A percentile compares a stretch with the other conserved stretches of the same genome.
These are phyloP conservation scores for Pycnomerus fuliginosus DNA, from an alignment of 2,888 invertebrate species.

Conservation along the genomic window DNA sequence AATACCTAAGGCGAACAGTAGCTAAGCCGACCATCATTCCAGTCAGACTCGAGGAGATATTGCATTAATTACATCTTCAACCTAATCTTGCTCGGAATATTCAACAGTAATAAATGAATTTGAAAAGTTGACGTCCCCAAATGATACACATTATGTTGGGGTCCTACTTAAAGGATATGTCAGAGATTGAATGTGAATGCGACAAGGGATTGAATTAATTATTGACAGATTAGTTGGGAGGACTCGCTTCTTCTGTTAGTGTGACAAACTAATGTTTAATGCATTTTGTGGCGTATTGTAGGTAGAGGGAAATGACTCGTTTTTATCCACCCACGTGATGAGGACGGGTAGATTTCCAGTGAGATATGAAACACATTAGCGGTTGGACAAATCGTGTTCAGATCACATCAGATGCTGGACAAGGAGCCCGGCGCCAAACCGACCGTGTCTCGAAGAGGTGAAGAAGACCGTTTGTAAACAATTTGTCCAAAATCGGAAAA, in stretches of 20 bases:
- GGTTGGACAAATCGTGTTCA: constrained; percentile 38
- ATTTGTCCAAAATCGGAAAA: too few species aligned
- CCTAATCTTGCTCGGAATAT: constrained; percentile 15
- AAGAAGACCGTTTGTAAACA: too few species aligned
- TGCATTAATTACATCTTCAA: constrained; percentile 22
- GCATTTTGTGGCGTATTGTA: neutral
- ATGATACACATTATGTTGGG: constrained; percentile 1
- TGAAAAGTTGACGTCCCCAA: constrained; percentile 4
- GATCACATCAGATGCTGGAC: constrained; percentile 37
- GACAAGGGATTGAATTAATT: constrained; percentile 4
- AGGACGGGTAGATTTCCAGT: constrained; percentile 28
- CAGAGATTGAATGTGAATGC: neutral
- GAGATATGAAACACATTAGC: constrained; percentile 39
- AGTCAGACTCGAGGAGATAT: constrained; percentile 6
- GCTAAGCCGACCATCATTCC: constrained; percentile 12
- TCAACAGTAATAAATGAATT: constrained; percentile 8
- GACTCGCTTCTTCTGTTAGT: constrained; percentile 4
- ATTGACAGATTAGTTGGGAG: constrained; percentile 3
- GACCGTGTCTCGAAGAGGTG: too few species aligned
- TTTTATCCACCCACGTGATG: constrained; percentile 32
- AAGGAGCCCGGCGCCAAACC: constrained; percentile 37
- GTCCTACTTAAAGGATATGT: constrained; percentile 2
- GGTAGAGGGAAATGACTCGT: neutral
- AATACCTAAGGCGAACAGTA: constrained; percentile 18
- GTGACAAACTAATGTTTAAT: constrained; percentile 1